Evolutionary conservation across 53 echinoderm and acorn worm species (phyloP), one percentile per base, ranked within the genome.

Genomic region (Pentamera pediparva): DNA sequence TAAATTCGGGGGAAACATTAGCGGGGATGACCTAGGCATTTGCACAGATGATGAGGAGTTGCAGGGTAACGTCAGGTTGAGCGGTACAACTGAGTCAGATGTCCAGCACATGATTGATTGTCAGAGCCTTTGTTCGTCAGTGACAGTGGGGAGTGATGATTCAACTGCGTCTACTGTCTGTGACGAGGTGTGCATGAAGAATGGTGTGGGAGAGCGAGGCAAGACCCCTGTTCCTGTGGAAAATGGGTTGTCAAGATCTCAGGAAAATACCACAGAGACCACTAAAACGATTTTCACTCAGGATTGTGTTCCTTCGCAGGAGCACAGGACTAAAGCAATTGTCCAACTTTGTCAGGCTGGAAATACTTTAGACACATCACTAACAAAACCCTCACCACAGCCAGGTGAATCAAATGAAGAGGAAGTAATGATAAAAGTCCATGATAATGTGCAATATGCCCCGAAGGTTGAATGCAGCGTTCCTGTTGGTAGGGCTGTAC

Each of bases 121-220:
- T 33, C 73, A 72, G 26, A 72, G 73, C 54, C 35, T 72, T n/a
- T 72, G 73, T 24, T 54, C 73, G 32, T 72, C 73, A 10, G 34
- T 54, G 10, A 72, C 73, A n/a, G 35, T 51, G 33, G 50, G 51
- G 3, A 72, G 73, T 21, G 73, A 72, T 35, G 73, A 72, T 32
- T 72, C 73, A 6, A 41, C 67, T 13, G 52, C 73, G 17, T 72
- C 73, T 1, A 72, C 73, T 5, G 55, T 72, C 38, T 72, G 73
- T 32, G 73, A 72, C 7, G 73, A 72, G 27, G 21, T 24, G 7
- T 15, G 10, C 6, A 26, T 49, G 18, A 43, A 43, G 21, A 31
- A 15, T 5, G 20, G 67, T 0, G 25, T 40, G 17, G 43, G 45
- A 4, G 67, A 67, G 26, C 24, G 67, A 25, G 30, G 31, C 30